Evolutionary conservation across 92 coral and sea anemone species (phyloP).

Genomic region (Palythoa caribaeorum): DNA sequence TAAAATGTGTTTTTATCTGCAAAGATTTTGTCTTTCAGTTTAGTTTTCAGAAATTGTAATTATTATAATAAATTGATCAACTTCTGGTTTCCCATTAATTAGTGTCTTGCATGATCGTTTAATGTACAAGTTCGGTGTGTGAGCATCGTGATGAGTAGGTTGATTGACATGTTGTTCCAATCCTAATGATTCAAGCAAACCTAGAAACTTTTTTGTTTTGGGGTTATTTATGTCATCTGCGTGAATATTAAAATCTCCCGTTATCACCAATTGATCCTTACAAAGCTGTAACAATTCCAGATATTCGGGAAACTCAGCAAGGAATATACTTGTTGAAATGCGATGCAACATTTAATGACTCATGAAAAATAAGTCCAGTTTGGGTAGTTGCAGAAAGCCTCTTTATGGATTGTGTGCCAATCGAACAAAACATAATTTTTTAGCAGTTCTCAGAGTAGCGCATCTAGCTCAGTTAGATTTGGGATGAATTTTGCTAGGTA

Average conservation of each 20-base stretch:
- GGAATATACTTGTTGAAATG: constrained; percentile 49
- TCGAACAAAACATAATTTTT: too few species aligned
- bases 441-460: not conserved
- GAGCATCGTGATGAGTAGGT: constrained; percentile 59
- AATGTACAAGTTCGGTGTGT: constrained; percentile 58
- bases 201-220: constrained; percentile 48
- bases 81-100: constrained; percentile 41
- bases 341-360: constrained; percentile 1
- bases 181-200: constrained; percentile 53
- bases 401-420: too few species aligned
- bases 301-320: constrained; percentile 58
- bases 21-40: too few species aligned
- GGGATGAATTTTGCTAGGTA: constrained; percentile 43
- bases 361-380: too few species aligned
- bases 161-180: constrained; percentile 61
- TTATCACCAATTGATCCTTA: constrained; percentile 22
- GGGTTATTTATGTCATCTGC: constrained; percentile 41
- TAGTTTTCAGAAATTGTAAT: too few species aligned
- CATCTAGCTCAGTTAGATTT: constrained; percentile 1
- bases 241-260: constrained; percentile 64
- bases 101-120: constrained; percentile 55
- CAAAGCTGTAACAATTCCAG: constrained; percentile 25
- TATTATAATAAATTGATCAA: constrained; percentile 38
- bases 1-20: too few species aligned
- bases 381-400: too few species aligned